These are phyloP conservation scores for Cassiopea xamachana DNA, from an alignment of 30 jellyfish, hydroid and myxozoan genomes.

Conservation along the genomic window DNA sequence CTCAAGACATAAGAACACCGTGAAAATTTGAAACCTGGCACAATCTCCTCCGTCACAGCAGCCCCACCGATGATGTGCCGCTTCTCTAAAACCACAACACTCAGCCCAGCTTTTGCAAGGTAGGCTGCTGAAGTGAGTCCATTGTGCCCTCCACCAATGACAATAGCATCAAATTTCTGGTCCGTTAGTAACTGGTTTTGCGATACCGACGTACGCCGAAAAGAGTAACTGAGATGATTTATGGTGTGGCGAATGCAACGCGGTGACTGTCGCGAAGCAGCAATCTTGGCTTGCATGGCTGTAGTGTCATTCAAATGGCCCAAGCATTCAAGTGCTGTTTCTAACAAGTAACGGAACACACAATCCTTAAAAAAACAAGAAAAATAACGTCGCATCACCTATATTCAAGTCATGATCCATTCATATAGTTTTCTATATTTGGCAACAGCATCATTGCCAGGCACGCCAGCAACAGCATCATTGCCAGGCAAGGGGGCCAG, in stretches of 20 bases:
- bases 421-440: too few relatives aligned
- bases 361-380: too few relatives aligned
- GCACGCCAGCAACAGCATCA: too few relatives aligned
- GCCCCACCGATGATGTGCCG: constrained; percentile 68
- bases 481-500: too few relatives aligned
- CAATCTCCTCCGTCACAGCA: constrained; percentile 71
- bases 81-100: constrained; percentile 58
- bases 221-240: not conserved
- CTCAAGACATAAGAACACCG: constrained; percentile 71
- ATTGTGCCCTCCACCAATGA: constrained; percentile 73
- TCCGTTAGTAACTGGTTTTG: not conserved
- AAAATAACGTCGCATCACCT: too few relatives aligned
- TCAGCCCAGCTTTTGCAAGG: constrained; percentile 64
- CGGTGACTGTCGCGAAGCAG: not conserved
- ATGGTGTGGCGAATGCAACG: not conserved
- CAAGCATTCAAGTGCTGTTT: too few relatives aligned
- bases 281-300: not conserved
- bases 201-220: not conserved
- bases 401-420: too few relatives aligned
- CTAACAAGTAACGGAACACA: too few relatives aligned
- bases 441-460: too few relatives aligned
- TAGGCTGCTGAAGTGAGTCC: constrained; percentile 66
- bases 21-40: constrained; percentile 71
- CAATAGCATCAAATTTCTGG: constrained; percentile 53
- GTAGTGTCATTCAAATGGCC: not conserved